Evolutionary conservation across 2,888 invertebrate species (phyloP).

Genomic region (Ectropis crepuscularia): DNA sequence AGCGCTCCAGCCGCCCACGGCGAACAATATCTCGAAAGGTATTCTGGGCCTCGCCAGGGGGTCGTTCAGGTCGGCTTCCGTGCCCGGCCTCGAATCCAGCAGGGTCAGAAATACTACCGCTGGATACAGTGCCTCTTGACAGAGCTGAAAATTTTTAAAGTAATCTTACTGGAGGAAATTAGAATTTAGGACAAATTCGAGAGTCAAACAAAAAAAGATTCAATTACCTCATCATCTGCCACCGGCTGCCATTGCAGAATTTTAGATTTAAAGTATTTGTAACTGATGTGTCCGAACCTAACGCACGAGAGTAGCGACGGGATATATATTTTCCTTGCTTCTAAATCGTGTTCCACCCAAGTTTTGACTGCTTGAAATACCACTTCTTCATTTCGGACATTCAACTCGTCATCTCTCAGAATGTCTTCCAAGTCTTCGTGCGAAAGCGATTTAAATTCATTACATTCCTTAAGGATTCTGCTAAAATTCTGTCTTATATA

Average conservation of each 20-base stretch:
- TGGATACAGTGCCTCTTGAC: conserved; percentile 81
- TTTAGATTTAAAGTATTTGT: conserved; percentile 83
- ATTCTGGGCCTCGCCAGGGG: conserved; percentile 88
- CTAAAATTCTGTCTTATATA: conserved; percentile 86
- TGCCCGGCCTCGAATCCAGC: conserved; percentile 75
- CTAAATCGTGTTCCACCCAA: conserved; percentile 87
- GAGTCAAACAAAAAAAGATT: background rate
- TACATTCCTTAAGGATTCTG: conserved; percentile 85
- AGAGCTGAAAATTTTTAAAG: conserved; percentile 67
- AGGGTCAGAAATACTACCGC: conserved; percentile 82
- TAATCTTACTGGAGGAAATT: background rate
- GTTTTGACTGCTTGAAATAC: conserved; percentile 90
- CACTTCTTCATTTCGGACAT: conserved; percentile 89
- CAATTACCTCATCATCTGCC: conserved; percentile 75
- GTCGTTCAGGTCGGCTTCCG: conserved; percentile 82
- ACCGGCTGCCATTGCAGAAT: conserved; percentile 83
- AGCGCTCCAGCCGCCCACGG: conserved; percentile 94
- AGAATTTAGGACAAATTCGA: no score
- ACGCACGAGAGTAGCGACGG: conserved; percentile 86
- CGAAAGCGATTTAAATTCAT: conserved; percentile 86
- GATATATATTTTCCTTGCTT: conserved; percentile 81
- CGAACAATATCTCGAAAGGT: conserved; percentile 91
- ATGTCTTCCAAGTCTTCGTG: conserved; percentile 87
- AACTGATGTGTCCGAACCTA: conserved; percentile 87
- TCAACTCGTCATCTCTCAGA: conserved; percentile 88